These are phyloP conservation scores for Euclidia mi DNA, from an alignment of 2,888 invertebrate genomes.

Conservation along the genomic window DNA sequence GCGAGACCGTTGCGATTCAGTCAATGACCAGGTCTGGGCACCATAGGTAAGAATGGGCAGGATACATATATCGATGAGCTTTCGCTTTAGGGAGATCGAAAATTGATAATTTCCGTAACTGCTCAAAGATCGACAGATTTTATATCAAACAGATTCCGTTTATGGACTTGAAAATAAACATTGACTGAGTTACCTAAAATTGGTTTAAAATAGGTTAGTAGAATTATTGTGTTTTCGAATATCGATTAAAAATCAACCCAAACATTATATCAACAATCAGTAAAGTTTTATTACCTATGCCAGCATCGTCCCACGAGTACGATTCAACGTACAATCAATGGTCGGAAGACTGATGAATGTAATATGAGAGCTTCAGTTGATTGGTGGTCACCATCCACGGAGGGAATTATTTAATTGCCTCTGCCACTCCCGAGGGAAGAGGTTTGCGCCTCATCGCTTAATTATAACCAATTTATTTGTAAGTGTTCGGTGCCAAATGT, in stretches of 20 bases:
- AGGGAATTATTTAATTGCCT: slow-evolving; percentile 13
- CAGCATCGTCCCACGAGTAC: slow-evolving; percentile 4
- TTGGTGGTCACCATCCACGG: slow-evolving; percentile 6
- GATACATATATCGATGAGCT: too few relatives aligned
- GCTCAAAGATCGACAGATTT: too few relatives aligned
- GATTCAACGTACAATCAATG: slow-evolving; percentile 14
- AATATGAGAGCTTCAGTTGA: slow-evolving; percentile 11
- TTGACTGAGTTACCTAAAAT: too few relatives aligned
- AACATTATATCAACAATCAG: not conserved
- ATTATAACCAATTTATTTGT: too few relatives aligned
- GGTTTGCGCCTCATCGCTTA: not conserved
- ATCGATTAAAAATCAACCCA: not conserved
- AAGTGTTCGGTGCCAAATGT: too few relatives aligned
- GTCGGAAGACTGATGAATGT: slow-evolving; percentile 12
- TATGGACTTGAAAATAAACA: too few relatives aligned
- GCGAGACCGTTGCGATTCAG: too few relatives aligned
- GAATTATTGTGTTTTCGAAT: not conserved
- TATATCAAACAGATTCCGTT: too few relatives aligned
- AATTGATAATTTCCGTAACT: too few relatives aligned
- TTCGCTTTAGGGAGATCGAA: too few relatives aligned
- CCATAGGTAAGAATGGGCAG: too few relatives aligned
- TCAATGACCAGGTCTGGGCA: too few relatives aligned
- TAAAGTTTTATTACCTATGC: slow-evolving; percentile 11
- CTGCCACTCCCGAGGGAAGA: not conserved
- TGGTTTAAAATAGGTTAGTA: not conserved